Conservation (phyloP, 37 sponge, comb jelly and placozoan species). For the Aphrocallistes beatrix region DNA sequence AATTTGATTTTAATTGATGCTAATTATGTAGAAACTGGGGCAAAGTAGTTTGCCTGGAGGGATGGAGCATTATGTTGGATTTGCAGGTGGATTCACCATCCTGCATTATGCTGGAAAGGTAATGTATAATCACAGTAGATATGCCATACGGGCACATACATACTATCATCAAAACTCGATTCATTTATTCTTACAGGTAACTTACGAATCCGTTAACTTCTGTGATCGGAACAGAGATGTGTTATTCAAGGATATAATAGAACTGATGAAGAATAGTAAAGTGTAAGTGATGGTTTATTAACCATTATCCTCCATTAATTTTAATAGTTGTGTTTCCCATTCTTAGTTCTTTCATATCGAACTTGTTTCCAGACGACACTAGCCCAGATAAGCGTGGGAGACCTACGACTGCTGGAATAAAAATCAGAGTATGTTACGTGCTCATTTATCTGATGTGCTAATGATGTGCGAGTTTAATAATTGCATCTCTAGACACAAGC, state of each 20-base stretch:
- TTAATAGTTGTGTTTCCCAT: not conserved
- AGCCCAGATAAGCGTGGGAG: conserved; percentile 57
- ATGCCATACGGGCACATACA: not conserved
- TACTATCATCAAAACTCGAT: not conserved
- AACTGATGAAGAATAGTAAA: conserved; percentile 77
- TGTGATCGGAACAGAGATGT: conserved; percentile 95
- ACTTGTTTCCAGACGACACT: conserved; percentile 78
- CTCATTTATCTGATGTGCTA: not conserved
- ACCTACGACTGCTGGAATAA: conserved; percentile 72
- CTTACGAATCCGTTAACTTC: conserved; percentile 76
- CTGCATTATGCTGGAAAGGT: conserved; percentile 94
- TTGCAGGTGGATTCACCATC: conserved; percentile 79
- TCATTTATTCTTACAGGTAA: conserved; percentile 41
- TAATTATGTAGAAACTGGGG: conserved; percentile 55
- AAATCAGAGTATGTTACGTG: conserved; percentile 52
- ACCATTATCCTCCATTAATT: not conserved
- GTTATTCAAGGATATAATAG: conserved; percentile 79
- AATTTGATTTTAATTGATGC: not conserved
- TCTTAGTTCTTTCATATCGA: conserved; percentile 55
- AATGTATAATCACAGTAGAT: not conserved
- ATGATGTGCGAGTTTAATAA: not conserved
- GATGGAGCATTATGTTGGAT: conserved; percentile 71
- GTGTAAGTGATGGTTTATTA: conserved; percentile 27
- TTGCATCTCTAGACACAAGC: conserved; percentile 63
- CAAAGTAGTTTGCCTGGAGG: conserved; percentile 51